These are phyloP conservation scores for Aythya baeri DNA, from an alignment of 2,113 vertebrate genomes.

Conservation along the genomic window DNA sequence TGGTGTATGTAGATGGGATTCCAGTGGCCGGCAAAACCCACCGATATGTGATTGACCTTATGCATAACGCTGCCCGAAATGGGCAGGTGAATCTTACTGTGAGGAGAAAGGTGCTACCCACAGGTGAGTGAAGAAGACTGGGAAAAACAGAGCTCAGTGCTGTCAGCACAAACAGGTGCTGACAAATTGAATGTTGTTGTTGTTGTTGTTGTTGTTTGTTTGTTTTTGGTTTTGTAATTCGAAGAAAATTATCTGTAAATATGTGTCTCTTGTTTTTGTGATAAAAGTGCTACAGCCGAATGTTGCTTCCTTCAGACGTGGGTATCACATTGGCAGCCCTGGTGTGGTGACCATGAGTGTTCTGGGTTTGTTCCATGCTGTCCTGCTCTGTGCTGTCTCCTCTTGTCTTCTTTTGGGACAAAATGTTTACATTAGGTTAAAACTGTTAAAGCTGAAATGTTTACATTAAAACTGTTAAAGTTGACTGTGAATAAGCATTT, in stretches of 20 bases:
- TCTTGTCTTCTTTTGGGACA: background rate
- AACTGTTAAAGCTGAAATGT: background rate
- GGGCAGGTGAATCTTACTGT: constrained; percentile 96
- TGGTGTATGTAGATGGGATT: constrained; percentile 94
- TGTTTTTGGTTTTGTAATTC: background rate
- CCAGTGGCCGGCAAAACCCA: constrained; percentile 95
- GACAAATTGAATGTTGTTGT: background rate
- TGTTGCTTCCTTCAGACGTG: background rate
- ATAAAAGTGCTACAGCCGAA: background rate
- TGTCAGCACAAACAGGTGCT: background rate
- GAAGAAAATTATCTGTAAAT: background rate
- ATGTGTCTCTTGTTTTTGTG: background rate
- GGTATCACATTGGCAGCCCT: background rate
- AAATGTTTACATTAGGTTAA: background rate
- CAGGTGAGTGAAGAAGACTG: constrained; percentile 76
- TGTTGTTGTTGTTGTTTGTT: too few species aligned
- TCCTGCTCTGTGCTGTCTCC: constrained; percentile 24
- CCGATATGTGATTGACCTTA: constrained; percentile 96
- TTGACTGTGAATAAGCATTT: background rate
- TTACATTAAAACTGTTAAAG: background rate
- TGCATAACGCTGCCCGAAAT: constrained; percentile 94
- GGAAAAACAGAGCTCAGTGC: background rate
- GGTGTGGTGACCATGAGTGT: constrained; percentile 30
- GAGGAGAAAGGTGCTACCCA: constrained; percentile 86
- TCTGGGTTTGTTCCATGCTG: constrained; percentile 32